Conservation (phyloP, 2,797 vertebrate species). For the Diplodus puntazzo region DNA sequence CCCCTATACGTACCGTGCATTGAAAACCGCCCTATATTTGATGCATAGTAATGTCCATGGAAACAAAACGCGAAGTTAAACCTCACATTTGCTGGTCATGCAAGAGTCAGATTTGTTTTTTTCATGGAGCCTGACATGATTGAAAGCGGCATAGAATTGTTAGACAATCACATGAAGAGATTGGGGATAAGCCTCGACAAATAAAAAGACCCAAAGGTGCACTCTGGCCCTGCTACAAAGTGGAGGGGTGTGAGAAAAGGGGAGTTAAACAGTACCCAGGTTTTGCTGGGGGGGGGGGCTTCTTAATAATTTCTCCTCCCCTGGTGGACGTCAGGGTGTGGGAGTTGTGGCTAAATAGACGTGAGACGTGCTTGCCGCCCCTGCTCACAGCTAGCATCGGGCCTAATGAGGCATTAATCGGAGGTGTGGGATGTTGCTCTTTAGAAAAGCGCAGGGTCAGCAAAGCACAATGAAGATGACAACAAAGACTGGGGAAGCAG, state of each 20-base stretch:
- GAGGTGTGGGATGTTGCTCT: constrained; percentile 86
- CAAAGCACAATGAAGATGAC: constrained; percentile 82
- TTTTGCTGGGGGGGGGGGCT: constrained; percentile 47
- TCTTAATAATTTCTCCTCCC: constrained; percentile 68
- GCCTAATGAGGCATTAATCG: constrained; percentile 88
- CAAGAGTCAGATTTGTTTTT: constrained; percentile 58
- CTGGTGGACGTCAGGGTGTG: constrained; percentile 71
- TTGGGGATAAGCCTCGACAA: constrained; percentile 64
- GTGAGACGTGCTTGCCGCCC: constrained; percentile 63
- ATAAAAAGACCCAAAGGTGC: constrained; percentile 72
- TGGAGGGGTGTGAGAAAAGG: constrained; percentile 81
- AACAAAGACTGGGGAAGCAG: constrained; percentile 80
- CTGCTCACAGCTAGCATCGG: constrained; percentile 74
- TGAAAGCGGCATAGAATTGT: constrained; percentile 71
- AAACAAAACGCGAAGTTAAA: constrained; percentile 58
- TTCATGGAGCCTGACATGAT: constrained; percentile 61
- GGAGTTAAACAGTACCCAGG: constrained; percentile 73
- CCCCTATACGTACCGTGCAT: background rate
- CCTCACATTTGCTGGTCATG: constrained; percentile 56
- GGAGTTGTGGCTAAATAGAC: constrained; percentile 78
- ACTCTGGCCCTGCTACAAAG: constrained; percentile 76
- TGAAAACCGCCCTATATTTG: constrained; percentile 30
- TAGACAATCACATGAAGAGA: constrained; percentile 66
- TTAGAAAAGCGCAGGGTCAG: constrained; percentile 82
- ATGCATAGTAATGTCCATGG: constrained; percentile 15